Conservation (phyloP, 2,888 invertebrate genomes). For the Strigamia crassipes region DNA sequence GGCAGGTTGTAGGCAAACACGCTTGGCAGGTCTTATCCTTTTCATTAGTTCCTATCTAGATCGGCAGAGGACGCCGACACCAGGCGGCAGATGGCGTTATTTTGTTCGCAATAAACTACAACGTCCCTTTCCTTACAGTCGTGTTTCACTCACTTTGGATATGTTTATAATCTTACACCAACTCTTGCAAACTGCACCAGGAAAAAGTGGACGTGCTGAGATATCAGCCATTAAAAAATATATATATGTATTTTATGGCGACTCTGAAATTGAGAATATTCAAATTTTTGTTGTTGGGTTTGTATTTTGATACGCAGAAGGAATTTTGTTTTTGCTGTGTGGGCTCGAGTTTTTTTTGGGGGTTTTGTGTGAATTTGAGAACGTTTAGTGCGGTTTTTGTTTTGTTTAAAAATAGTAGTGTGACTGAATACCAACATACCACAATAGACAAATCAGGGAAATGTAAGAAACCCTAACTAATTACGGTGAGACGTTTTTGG, state of each 20-base stretch:
- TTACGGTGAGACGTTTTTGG: background rate
- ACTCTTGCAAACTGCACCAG: background rate
- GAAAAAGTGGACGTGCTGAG: too few relatives aligned
- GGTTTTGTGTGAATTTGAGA: constrained; percentile 19
- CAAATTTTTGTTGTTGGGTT: background rate
- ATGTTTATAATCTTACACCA: background rate
- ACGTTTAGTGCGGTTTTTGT: background rate
- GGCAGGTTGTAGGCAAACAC: constrained; percentile 18
- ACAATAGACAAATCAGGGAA: background rate
- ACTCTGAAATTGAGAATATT: too few relatives aligned
- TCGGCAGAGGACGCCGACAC: constrained; percentile 24
- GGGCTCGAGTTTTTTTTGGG: background rate
- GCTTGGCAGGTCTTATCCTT: constrained; percentile 23
- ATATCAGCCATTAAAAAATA: too few relatives aligned
- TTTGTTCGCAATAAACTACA: background rate
- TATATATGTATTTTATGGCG: too few relatives aligned
- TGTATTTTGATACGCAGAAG: background rate
- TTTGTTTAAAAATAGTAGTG: background rate
- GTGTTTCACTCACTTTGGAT: constrained; percentile 31
- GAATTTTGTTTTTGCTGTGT: background rate
- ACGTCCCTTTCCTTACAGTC: background rate
- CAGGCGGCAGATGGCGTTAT: background rate
- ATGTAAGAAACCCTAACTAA: constrained; percentile 12
- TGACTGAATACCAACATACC: constrained; percentile 2
- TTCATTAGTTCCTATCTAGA: background rate